Evolutionary conservation across 1,140 invertebrate genomes (phyloP).

Genomic region (Dendroctonus ponderosae): DNA sequence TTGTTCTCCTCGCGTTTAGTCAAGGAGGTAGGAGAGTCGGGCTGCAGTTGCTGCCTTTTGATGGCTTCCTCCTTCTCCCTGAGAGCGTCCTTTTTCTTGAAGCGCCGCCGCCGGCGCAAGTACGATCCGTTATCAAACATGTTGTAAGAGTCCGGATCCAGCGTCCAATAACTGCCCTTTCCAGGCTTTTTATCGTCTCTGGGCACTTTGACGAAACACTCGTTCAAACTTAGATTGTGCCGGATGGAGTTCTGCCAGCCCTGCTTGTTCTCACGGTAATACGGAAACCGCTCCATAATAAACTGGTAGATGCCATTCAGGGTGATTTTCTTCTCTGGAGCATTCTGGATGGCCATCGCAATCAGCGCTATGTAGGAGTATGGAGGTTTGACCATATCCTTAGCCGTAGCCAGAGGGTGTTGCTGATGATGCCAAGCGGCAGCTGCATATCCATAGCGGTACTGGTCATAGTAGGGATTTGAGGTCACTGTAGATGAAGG

Average conservation of each 20-base stretch:
- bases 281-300: conserved; percentile 97
- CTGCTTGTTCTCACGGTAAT: conserved; percentile 96
- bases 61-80: conserved; percentile 84
- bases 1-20: conserved; percentile 54
- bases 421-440: conserved; percentile 65
- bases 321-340: conserved; percentile 91
- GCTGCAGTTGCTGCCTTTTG: conserved; percentile 67
- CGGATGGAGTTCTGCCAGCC: conserved; percentile 94
- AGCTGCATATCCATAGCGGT: conserved; percentile 71
- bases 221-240: conserved; percentile 96
- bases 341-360: conserved; percentile 95
- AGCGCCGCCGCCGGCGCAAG: conserved; percentile 82
- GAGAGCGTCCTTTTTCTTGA: conserved; percentile 93
- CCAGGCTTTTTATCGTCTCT: conserved; percentile 90
- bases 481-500: conserved; percentile 50
- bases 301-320: conserved; percentile 98
- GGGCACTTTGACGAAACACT: conserved; percentile 97
- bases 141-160: conserved; percentile 94
- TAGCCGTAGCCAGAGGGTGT: conserved; percentile 66
- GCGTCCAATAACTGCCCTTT: conserved; percentile 96
- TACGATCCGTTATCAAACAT: conserved; percentile 99
- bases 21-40: conserved; percentile 44
- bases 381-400: conserved; percentile 93
- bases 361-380: conserved; percentile 98
- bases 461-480: conserved; percentile 68